Conservation (phyloP, 1,140 invertebrate genomes). For the Drosophila persimilis region DNA sequence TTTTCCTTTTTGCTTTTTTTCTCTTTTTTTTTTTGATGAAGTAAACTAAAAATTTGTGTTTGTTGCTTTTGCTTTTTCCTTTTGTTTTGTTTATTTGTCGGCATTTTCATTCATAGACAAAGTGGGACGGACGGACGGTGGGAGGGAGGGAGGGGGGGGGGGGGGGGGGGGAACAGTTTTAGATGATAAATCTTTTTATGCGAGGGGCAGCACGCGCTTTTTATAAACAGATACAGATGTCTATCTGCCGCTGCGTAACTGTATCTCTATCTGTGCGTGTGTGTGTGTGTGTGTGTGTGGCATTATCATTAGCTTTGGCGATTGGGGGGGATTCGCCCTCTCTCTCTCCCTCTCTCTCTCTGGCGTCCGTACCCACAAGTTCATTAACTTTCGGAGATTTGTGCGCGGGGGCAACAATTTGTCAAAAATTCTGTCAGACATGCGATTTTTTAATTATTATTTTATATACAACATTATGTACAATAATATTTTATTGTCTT, state of each 20-base stretch:
- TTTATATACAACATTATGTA: constrained; percentile 39
- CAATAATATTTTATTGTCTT: constrained; percentile 25
- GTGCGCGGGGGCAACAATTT: constrained; percentile 68
- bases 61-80: constrained; percentile 29
- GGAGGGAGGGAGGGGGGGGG: no score
- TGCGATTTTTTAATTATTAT: constrained; percentile 76
- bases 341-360: constrained; percentile 15
- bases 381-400: constrained; percentile 72
- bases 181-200: constrained; percentile 64
- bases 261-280: constrained; percentile 11
- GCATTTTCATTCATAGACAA: constrained; percentile 74
- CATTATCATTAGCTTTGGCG: constrained; percentile 70
- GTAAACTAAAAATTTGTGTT: constrained; percentile 26
- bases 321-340: constrained; percentile 28
- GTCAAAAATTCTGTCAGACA: constrained; percentile 74
- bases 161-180: constrained; percentile 18
- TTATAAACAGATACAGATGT: constrained; percentile 19
- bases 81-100: constrained; percentile 56
- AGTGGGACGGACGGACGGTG: constrained; percentile 4
- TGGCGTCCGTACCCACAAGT: constrained; percentile 49
- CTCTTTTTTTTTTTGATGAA: constrained; percentile 33
- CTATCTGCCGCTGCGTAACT: constrained; percentile 1
- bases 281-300: constrained; percentile 35
- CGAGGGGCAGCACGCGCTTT: constrained; percentile 54
- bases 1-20: constrained; percentile 30